Evolutionary conservation across 1,140 invertebrate species (phyloP), one percentile per base, ranked within the genome.

Genomic region (Drosophila murphyi): DNA sequence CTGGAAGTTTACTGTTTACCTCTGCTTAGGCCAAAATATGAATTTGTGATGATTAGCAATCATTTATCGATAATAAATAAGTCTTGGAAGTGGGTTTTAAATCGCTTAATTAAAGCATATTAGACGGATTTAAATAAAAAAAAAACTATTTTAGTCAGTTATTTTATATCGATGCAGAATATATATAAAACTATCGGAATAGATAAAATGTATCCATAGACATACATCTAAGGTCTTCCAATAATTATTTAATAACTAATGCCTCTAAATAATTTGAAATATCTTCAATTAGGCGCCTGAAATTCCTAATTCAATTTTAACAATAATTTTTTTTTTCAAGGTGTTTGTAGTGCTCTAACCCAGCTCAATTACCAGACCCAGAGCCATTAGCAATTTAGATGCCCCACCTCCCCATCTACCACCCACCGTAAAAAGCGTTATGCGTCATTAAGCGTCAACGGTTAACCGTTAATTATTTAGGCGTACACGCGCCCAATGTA

Each of bases 401-500:
- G 67, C 5, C 62, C 47, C 34, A 10, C 3, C 47, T 37, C 35
- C 5, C 10, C 10, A 8, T n/a, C 10, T n/a, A 20, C 10, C n/a
- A 43, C 6, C 10, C 10, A 4, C 3, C 29, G 32, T 34, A 29
- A 20, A 31, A 60, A 75, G 39, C 45, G 85, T 78, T 76, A 88
- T 73, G 80, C 62, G 77, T 78, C 83, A 88, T 88, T 77, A 88
- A 88, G 39, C 71, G 64, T 62, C 20, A 47, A 51, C 48, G 37
- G 64, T 76, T 82, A 83, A 71, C 62, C 78, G 73, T 89, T 88
- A 88, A 88, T 88, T 83, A 88, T 77, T 88, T 80, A 72, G 77
- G 77, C 69, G 75, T 86, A 80, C 69, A 67, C 80, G 65, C 39
- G 10, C 59, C 74, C 76, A 55, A 61, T 80, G 85, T 88, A 88